Evolutionary conservation across 2,113 vertebrate genomes (phyloP), one percentile per base, ranked within the genome.

Genomic region (Chaenogobius annularis): DNA sequence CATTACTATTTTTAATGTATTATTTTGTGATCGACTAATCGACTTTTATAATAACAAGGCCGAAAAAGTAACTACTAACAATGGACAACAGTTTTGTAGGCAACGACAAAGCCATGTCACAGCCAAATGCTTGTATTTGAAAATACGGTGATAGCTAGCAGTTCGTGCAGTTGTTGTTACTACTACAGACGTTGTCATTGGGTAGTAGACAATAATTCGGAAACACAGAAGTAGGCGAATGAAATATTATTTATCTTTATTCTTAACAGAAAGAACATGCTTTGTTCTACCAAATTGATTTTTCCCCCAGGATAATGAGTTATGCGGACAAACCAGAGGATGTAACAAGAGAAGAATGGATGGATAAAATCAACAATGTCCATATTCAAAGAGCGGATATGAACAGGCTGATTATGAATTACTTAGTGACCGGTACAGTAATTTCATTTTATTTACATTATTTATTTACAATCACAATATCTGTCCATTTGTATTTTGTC

Each of bases 371-470:
- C 75, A 98, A 97, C 89, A 98, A 98, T 85, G 95, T 99, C 78
- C 98, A 99, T 65, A 97, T 99, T 77, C 98, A 99, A 84, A 95
- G 98, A 86, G 97, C 97, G 70, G 98, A 99, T 86, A 99, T 99
- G 98, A 99, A 99, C 73, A 94, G 97, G 50, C 95, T 99, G 76
- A 99, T 99, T 77, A 99, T 99, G 98, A 99, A 99, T 90, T 99
- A 99, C 86, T 84, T 99, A 82, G 98, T 99, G 70, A 99, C 96
- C 87, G 96, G 96, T 97, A 86, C 87, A 44, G 13, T 68, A 5
- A 5, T 5, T 40, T 7, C 40, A 7, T 54, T 23, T 43, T 10
- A 9, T 47, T 46, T 54, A 5, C 14, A 26, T 22, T 1, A 15
- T 14, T 20, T 55, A 22, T 22, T 55, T 40, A 7, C 37, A 40